Conservation (phyloP, 1,140 invertebrate genomes). For the Procambarus clarkii region DNA sequence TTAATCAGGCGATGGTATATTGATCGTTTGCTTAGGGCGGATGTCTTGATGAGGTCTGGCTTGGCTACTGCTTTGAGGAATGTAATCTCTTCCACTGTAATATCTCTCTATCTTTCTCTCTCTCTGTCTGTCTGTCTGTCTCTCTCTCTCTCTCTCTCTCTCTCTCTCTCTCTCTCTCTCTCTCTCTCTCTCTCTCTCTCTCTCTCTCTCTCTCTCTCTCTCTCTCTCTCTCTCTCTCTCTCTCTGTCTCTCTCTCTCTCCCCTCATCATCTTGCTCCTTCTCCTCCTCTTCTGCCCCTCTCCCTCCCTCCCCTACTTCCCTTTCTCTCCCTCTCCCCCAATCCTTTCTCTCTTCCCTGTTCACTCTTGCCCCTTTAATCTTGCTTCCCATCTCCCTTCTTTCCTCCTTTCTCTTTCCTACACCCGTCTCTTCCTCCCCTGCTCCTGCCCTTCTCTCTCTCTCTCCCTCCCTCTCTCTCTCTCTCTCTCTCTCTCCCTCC, state of each 20-base stretch:
- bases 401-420: too few relatives aligned
- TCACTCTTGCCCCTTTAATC: too few relatives aligned
- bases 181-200: neutral
- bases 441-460: too few relatives aligned
- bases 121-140: neutral
- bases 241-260: neutral
- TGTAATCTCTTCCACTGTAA: too few relatives aligned
- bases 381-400: too few relatives aligned
- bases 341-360: neutral
- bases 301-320: neutral
- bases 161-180: neutral
- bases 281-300: neutral
- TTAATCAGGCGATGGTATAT: too few relatives aligned
- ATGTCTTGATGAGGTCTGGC: too few relatives aligned
- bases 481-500: too few relatives aligned
- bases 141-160: neutral
- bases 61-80: too few relatives aligned
- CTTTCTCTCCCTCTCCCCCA: neutral
- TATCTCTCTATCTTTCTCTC: neutral
- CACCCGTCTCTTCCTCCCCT: too few relatives aligned
- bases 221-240: neutral
- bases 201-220: neutral
- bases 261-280: neutral
- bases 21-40: too few relatives aligned
- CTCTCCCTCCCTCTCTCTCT: constrained; percentile 12